Conservation (phyloP, 2,888 invertebrate species). For the Philonicus albiceps region DNA sequence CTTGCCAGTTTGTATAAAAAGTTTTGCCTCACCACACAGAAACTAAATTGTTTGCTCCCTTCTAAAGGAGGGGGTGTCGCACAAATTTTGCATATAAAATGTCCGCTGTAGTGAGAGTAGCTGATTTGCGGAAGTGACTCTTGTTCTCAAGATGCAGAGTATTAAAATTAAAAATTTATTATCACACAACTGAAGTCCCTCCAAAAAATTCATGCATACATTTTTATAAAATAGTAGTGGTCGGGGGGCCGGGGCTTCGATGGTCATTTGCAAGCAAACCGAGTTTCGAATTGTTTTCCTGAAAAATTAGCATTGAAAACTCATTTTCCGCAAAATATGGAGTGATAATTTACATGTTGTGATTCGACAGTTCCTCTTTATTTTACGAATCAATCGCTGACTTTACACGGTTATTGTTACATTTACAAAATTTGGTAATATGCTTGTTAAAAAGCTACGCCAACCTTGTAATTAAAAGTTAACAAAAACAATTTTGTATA, state of each 20-base stretch:
- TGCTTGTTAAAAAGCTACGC: neutral
- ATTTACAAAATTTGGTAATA: neutral
- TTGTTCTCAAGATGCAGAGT: neutral
- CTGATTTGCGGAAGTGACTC: neutral
- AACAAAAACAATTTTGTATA: neutral
- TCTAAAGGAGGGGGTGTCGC: neutral
- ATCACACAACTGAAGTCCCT: neutral
- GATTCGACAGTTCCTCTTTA: neutral
- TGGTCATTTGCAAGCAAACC: neutral
- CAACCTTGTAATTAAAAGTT: neutral
- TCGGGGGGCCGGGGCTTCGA: neutral
- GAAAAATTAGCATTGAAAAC: neutral
- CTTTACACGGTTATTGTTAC: neutral
- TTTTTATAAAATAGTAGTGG: neutral
- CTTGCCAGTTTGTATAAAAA: slow-evolving; percentile 21
- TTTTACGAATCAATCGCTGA: neutral
- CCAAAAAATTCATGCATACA: neutral
- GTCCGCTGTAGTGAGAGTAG: slow-evolving; percentile 12
- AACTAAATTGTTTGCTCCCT: neutral
- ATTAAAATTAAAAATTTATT: neutral
- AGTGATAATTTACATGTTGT: neutral
- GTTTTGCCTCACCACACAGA: slow-evolving; percentile 4
- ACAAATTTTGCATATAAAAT: neutral
- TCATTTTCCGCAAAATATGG: neutral
- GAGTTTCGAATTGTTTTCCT: neutral